Percentiles rank a stretch among this genome's conserved stretches.
phyloP scores from a whole-genome alignment of 2,797 vertebrate species.

The Notolepis coatsorum region DNA sequence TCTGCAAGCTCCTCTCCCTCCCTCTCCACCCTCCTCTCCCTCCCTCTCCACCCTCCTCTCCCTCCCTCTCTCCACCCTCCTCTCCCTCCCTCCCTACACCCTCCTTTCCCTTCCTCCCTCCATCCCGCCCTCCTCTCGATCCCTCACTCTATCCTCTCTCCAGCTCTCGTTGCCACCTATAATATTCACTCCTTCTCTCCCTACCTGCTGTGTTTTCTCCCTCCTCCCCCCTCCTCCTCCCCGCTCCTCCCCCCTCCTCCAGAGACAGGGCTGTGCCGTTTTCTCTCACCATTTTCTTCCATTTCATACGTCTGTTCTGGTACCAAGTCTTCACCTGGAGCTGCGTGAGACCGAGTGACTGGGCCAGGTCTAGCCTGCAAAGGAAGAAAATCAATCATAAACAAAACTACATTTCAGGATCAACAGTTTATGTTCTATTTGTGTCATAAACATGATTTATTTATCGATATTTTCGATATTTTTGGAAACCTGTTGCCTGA shows the following conservation, averaged over 20 bases:
- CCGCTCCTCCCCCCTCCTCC: slow-evolving; percentile 1
- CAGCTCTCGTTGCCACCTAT: background rate
- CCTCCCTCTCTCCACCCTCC: slow-evolving; percentile 27
- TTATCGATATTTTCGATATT: no score
- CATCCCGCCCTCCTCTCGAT: slow-evolving; percentile 10
- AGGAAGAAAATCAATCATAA: slow-evolving; percentile 37
- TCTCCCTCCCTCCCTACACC: background rate
- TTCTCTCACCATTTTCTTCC: slow-evolving; percentile 97
- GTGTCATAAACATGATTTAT: no score
- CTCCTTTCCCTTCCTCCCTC: slow-evolving; percentile 4
- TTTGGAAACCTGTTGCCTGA: background rate
- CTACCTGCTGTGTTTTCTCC: background rate
- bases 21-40: no score
- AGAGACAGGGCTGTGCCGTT: no score
- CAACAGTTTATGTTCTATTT: background rate
- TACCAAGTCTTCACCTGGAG: slow-evolving; percentile 99
- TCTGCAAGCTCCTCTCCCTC: slow-evolving; percentile 4
- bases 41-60: background rate
- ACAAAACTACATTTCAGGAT: slow-evolving; percentile 13
- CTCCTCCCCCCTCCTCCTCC: slow-evolving; percentile 9
- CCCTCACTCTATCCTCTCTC: background rate
- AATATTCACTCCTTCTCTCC: slow-evolving; percentile 23
- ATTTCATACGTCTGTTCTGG: slow-evolving; percentile 99
- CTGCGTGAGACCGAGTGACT: slow-evolving; percentile 96
- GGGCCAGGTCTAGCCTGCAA: slow-evolving; percentile 93